Conservation (phyloP, 2,113 vertebrate genomes). For the Oenanthe oenanthe region DNA sequence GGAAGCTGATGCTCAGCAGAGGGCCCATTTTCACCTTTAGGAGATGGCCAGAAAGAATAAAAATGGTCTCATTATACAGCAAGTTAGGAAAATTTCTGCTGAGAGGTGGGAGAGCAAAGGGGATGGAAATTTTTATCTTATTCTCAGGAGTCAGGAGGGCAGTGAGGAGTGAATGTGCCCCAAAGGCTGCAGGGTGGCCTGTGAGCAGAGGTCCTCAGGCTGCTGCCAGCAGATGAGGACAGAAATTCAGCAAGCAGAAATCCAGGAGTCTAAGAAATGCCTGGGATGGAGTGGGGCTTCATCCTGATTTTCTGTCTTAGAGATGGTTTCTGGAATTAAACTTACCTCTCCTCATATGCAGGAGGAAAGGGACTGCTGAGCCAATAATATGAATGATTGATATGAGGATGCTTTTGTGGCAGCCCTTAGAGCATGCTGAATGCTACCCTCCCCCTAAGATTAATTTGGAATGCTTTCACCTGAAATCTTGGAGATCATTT, state of each 20-base stretch:
- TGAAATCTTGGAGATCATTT: slow-evolving; percentile 31
- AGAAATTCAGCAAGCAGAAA: neutral
- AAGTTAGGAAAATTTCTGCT: neutral
- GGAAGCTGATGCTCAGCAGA: neutral
- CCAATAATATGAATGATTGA: neutral
- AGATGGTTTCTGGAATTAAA: neutral
- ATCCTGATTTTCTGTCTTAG: neutral
- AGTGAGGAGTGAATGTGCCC: neutral
- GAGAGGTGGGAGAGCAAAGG: neutral
- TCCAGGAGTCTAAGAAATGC: neutral
- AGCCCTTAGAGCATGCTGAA: neutral
- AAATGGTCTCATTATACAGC: neutral
- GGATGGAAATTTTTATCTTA: neutral
- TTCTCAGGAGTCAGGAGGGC: neutral
- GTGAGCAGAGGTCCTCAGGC: neutral
- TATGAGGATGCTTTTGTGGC: neutral
- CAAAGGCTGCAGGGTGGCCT: neutral
- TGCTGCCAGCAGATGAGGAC: neutral
- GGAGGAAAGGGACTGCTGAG: neutral
- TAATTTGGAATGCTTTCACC: slow-evolving; percentile 40
- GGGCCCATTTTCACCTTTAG: neutral
- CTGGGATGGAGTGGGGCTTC: neutral
- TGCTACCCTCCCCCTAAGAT: slow-evolving; percentile 12
- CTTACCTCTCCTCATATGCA: neutral
- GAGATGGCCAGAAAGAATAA: neutral